Base-by-base conservation (phyloP, 2,888 invertebrate species). In the Cataglyphis albicans region DNA sequence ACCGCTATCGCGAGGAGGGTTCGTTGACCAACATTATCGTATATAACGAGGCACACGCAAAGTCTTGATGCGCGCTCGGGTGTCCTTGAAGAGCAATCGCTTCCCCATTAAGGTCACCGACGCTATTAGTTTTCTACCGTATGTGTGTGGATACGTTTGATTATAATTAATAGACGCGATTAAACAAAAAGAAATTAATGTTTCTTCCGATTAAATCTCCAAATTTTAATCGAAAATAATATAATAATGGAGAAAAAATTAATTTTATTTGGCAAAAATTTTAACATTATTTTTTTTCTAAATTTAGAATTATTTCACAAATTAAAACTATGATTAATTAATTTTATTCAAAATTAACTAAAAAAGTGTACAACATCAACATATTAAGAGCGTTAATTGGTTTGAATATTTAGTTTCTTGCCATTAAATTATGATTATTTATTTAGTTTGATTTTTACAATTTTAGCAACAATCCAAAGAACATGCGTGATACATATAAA, bases 21-120 rank as follows among this genome's bases (percentile, higher is more conserved):
- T 89, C 89, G 85, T 89, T 85, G 89, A 89, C 86, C 89, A 89
- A 84, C 82, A 72, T 88, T 81, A 84, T 85, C 88, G 81, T 64
- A 70, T 83, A 81, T 65, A 73, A 67, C 32, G 63, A 82, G 76
- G 64, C 70, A 63, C 81, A 86, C 84, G 82, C 86, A 59, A 88
- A 41, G 78, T 67, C 68, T 63, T 72, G 52, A 15, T 44, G 32
- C 55, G 35, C 38, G 48, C 57, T 68, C 29, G 44, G 44, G 59
- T 65, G 84, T 84, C 85, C 83, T 83, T 84, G 55, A 25, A 75
- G 68, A 68, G 57, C 52, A 74, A 87, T 86, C 86, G 70, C 70
- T 76, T 84, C 32, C 41, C 78, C 82, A 78, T 88, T 84, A 75
- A 74, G 75, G 44, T 75, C 80, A 38, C 64, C 73, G 18, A 21